Base-by-base conservation (phyloP, 2,797 vertebrate genomes). In the Chiloscyllium punctatum region DNA sequence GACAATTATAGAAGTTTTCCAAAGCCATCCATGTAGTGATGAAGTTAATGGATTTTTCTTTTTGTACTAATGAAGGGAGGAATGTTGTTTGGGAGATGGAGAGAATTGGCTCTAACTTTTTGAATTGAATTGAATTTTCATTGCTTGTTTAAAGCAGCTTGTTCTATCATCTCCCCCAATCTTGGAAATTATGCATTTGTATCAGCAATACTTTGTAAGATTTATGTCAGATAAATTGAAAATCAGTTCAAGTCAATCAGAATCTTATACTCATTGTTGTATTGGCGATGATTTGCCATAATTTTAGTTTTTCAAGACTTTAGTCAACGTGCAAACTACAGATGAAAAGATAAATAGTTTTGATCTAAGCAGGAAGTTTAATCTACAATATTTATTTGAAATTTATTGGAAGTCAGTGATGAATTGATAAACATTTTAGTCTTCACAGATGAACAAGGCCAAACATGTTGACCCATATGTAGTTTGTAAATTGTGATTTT, bases 341-440 rank as follows among this genome's bases (percentile, higher is more conserved):
- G n/a, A 84, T 92, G 21, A 92, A 92, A 42, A 68, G n/a, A 68
- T 92, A n/a, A 92, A 92, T 69, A 42, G 69, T 92, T 62, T 42
- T 69, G n/a, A 92, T 92, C 21, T 11, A 92, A 92, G 42, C 66
- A 92, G 90, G 90, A 92, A 92, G 66, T 69, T 92, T 92, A 69
- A 92, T 92, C 57, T 92, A 69, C 62, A 92, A 69, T 92, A 92
- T 92, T 92, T 92, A 92, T 92, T 68, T 68, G 66, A 68, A 92
- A 92, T 25, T n/a, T 69, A 91, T 88, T 91, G 57, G 33, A 66
- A 42, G 90, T 69, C 66, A 92, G n/a, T 92, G n/a, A 37, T 68
- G 66, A 69, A 92, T 66, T 68, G 37, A 92, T 92, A 92, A 92
- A 92, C 90, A 92, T 92, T 92, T 21, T 42, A 69, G 66, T 18